A percentile compares a stretch with the other conserved stretches of the same genome.
These are phyloP conservation scores for Norana najaformis DNA, from an alignment of 2,888 invertebrate genomes.

Conservation along the genomic window DNA sequence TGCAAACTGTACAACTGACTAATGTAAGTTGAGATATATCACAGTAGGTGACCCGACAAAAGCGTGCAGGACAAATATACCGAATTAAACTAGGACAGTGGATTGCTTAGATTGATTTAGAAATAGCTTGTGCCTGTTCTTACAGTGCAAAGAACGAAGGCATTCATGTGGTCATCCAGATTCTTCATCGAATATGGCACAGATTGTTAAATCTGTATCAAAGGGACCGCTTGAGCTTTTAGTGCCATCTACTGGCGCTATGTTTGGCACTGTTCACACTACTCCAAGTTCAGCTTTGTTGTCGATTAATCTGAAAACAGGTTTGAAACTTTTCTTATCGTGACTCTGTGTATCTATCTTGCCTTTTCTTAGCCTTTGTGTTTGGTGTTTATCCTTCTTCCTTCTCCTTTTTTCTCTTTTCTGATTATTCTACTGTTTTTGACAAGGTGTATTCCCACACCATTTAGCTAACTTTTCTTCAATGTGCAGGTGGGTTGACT, in stretches of 20 bases:
- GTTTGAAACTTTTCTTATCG: background rate
- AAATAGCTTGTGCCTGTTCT: background rate
- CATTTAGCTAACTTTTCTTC: background rate
- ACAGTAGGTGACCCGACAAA: too few relatives aligned
- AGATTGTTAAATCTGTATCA: background rate
- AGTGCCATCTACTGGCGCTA: background rate
- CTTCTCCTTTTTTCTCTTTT: background rate
- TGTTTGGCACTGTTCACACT: background rate
- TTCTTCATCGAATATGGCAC: background rate
- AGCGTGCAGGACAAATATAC: too few relatives aligned
- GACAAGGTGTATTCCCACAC: background rate
- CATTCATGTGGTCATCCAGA: background rate
- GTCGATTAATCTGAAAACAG: background rate
- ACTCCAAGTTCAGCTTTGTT: background rate
- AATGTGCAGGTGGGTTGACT: background rate
- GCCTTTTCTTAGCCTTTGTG: background rate
- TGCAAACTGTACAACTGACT: too few relatives aligned
- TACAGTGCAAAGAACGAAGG: conserved; percentile 10
- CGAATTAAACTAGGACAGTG: background rate
- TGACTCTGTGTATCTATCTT: background rate
- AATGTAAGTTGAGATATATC: too few relatives aligned
- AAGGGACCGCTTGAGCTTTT: background rate
- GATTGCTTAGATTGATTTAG: background rate
- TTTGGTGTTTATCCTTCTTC: background rate
- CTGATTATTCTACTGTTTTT: background rate